Evolutionary conservation across 1,140 invertebrate species (phyloP), one percentile per base, ranked within the genome.

Genomic region (Chelonus insularis): DNA sequence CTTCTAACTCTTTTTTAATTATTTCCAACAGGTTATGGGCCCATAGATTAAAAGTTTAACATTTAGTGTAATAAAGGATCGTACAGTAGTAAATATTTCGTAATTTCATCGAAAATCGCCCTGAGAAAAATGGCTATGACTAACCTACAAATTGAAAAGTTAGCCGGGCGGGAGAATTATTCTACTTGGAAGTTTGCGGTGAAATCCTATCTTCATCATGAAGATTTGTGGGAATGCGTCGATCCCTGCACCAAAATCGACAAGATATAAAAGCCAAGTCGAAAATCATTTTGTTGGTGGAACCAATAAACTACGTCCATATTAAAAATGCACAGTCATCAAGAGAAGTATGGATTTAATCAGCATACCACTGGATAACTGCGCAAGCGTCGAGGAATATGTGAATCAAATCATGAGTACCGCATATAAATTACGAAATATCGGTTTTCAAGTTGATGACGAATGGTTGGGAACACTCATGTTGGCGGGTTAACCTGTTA

Each of bases 401-500:
- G 72, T 72, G 45, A 71, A 71, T 62, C 68, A 65, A 70, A 72
- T 73, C 57, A 68, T 75, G 43, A 65, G 57, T 62, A 74, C 73
- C 45, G 68, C 70, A 60, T 48, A 77, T 57, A 67, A 72, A 34
- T 62, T 80, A 16, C 58, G 64, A 51, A 68, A 69, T 18, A 71
- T 77, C 9, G 61, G 62, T 6, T 74, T 77, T 43, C 20, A 67
- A n/a, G 68, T 80, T 11, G 62, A 63, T 56, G 72, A 76, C 29
- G 73, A 77, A 58, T 76, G 73, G 68, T 45, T 75, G 23, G 73
- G 77, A 25, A 73, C 73, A 5, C 55, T 77, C 2, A 66, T 80
- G 60, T 52, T 80, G 20, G 68, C 72, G 8, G 73, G 74, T n/a
- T 62, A 80, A 54, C 72, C 73, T 0, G 72, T 76, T 11, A 57